Evolutionary conservation across 2,888 invertebrate genomes (phyloP), one percentile per base, ranked within the genome.

Genomic region (Selenia dentaria): DNA sequence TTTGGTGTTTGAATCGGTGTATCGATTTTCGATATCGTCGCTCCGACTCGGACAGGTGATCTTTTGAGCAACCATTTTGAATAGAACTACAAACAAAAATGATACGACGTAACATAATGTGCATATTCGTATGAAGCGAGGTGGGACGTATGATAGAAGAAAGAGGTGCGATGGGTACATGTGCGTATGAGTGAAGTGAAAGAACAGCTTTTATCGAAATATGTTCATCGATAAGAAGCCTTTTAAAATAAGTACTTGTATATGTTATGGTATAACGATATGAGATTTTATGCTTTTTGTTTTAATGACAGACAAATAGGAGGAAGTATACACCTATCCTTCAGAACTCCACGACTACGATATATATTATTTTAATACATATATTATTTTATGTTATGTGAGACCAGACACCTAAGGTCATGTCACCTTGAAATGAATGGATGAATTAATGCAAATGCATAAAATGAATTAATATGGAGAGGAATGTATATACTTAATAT

Each of bases 31-130:
- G 87, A 81, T 81, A 86, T 79, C 81, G 84, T 87, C 87, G 82
- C 86, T 85, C 80, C 86, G 82, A 84, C 84, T 80, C 83, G 88
- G 83, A 86, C 86, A 81, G 88, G 79, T 84, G 88, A 84, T 81
- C 79, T 83, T 90, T 89, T 83, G 84, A 83, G 89, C 80, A 86
- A 90, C 90, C 90, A 90, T 90, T 90, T 90, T 90, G 90, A 77
- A 89, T 87, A 89, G 87, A 89, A 90, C 90, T 90, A 90, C 89
- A 89, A 90, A 90, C 82, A 90, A 76, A 90, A 90, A 90, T 84
- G 87, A 88, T 79, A 88, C 82, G 90, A 88, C 89, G 87, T 90
- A 88, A 90, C 90, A 83, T 79, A 87, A 85, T 85, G 88, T 86
- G 84, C 81, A 85, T 80, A 81, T 79, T 79, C 66, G 63, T 84